These are phyloP conservation scores for Centropristis striata DNA, from an alignment of 2,113 vertebrate genomes.

Conservation along the genomic window DNA sequence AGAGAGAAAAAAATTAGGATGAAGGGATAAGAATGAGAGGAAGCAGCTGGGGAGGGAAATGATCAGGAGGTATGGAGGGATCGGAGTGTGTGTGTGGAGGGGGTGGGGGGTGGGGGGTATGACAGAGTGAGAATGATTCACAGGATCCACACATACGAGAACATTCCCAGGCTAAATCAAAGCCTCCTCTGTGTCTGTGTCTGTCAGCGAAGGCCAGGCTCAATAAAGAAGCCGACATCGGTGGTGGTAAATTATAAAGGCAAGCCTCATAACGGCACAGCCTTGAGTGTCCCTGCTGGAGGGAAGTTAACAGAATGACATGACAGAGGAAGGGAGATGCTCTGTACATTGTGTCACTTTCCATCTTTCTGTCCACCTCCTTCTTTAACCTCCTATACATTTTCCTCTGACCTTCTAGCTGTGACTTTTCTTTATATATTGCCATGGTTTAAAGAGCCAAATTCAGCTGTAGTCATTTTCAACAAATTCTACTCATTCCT, in stretches of 20 bases:
- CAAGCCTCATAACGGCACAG: constrained; percentile 54
- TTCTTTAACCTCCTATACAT: constrained; percentile 26
- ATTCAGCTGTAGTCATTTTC: not conserved
- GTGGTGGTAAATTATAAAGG: constrained; percentile 69
- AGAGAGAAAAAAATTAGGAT: constrained; percentile 27
- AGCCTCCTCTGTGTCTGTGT: constrained; percentile 61
- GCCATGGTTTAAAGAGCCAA: constrained; percentile 2
- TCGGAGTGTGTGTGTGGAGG: not conserved
- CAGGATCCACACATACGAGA: constrained; percentile 51
- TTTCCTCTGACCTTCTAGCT: not conserved
- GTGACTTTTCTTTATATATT: not conserved
- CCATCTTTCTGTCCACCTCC: constrained; percentile 33
- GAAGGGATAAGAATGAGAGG: constrained; percentile 25
- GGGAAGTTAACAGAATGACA: constrained; percentile 52
- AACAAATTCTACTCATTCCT: not conserved
- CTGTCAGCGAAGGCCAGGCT: constrained; percentile 79
- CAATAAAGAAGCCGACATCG: constrained; percentile 68
- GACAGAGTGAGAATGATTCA: constrained; percentile 57
- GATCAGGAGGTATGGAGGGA: constrained; percentile 10
- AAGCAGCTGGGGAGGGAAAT: constrained; percentile 16
- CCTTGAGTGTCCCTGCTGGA: constrained; percentile 66
- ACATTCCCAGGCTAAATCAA: constrained; percentile 76
- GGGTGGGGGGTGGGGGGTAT: not conserved
- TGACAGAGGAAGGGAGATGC: constrained; percentile 32
- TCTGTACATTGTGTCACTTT: constrained; percentile 12